A percentile compares a stretch with the other conserved stretches of the same genome.
Conservation (phyloP, 2,888 invertebrate genomes). For the Adineta ricciae region DNA sequence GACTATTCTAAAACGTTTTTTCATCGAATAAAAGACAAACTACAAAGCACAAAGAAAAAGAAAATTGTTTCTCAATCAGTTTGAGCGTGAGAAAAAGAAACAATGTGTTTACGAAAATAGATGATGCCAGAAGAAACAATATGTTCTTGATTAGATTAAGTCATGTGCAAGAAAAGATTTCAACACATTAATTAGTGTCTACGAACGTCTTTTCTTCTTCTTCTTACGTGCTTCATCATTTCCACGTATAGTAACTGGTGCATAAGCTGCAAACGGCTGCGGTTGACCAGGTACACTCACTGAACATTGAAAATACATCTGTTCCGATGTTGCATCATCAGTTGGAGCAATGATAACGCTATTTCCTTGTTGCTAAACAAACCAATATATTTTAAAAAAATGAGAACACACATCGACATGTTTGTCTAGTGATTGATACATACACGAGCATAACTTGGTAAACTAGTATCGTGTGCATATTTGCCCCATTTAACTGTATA, state of each 20-base stretch:
- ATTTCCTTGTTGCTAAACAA: background rate
- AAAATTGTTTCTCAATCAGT: background rate
- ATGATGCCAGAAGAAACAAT: background rate
- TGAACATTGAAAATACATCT: conserved; percentile 1
- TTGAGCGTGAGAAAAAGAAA: background rate
- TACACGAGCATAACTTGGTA: background rate
- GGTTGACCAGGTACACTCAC: background rate
- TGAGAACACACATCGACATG: no score
- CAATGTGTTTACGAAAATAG: background rate
- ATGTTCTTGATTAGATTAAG: background rate
- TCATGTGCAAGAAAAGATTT: background rate
- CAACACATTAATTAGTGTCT: background rate
- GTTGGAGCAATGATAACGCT: background rate
- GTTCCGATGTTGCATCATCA: background rate
- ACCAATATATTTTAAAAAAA: background rate
- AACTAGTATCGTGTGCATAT: conserved; percentile 5
- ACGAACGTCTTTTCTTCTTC: background rate
- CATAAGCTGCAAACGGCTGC: background rate
- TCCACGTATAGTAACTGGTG: background rate
- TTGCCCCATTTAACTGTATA: background rate
- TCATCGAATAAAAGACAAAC: background rate
- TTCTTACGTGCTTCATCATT: background rate
- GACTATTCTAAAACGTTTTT: background rate
- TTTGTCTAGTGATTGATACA: background rate
- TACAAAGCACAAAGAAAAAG: background rate